Conservation (phyloP, 2,888 invertebrate genomes). For the Sycophila texana region DNA sequence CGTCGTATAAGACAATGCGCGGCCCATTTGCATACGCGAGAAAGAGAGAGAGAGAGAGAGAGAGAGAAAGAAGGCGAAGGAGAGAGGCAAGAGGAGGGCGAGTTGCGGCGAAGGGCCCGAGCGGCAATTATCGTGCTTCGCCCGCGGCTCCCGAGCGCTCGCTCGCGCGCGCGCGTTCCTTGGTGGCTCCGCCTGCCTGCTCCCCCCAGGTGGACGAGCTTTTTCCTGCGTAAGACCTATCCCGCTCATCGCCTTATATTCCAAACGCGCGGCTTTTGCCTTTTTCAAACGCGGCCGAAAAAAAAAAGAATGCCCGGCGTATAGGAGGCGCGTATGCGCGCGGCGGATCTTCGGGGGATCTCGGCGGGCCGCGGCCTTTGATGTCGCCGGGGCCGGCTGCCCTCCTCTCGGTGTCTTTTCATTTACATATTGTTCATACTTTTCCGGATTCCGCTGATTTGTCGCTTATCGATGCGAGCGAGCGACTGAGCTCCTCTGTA, state of each 20-base stretch:
- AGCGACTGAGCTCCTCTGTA: slow-evolving; percentile 5
- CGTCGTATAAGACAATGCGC: slow-evolving; percentile 51
- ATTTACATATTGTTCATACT: slow-evolving; percentile 51
- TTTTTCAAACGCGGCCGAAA: slow-evolving; percentile 38
- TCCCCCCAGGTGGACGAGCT: neutral
- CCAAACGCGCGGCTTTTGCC: slow-evolving; percentile 35
- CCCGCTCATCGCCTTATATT: slow-evolving; percentile 18
- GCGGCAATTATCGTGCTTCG: slow-evolving; percentile 69
- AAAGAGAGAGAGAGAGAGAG: no score
- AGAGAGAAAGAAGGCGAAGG: slow-evolving; percentile 57
- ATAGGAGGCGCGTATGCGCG: neutral
- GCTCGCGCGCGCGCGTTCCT: slow-evolving; percentile 55
- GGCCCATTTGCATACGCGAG: slow-evolving; percentile 51
- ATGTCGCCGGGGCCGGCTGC: slow-evolving; percentile 8
- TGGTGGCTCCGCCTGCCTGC: slow-evolving; percentile 50
- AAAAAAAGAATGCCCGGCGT: neutral
- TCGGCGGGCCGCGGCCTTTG: slow-evolving; percentile 8
- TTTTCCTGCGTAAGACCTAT: slow-evolving; percentile 18
- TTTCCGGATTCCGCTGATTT: slow-evolving; percentile 52
- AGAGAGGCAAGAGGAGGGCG: slow-evolving; percentile 52
- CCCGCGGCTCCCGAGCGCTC: slow-evolving; percentile 64
- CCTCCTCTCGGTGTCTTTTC: slow-evolving; percentile 23
- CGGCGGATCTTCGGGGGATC: slow-evolving; percentile 16
- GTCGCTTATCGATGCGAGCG: slow-evolving; percentile 47
- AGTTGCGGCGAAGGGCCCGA: slow-evolving; percentile 68